Evolutionary conservation across 1,140 invertebrate species (phyloP).

Genomic region (Euwallacea similis): DNA sequence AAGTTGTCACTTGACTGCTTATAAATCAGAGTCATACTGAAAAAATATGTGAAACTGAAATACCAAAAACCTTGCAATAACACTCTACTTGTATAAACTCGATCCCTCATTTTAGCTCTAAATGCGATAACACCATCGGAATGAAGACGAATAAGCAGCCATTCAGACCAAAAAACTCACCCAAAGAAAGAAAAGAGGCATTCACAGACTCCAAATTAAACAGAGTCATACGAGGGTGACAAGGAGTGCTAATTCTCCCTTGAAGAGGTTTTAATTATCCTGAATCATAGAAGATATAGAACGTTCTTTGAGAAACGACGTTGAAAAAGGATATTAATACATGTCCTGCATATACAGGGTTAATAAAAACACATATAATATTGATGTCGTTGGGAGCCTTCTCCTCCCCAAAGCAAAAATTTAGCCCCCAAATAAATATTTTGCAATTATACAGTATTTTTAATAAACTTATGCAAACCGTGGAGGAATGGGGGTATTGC

Average conservation of each 20-base stretch:
- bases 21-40: too few species aligned
- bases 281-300: slow-evolving; percentile 37
- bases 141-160: not conserved
- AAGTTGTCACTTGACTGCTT: too few species aligned
- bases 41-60: not conserved
- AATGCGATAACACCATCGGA: slow-evolving; percentile 4
- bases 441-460: not conserved
- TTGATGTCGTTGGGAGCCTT: too few species aligned
- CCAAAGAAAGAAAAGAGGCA: slow-evolving; percentile 42
- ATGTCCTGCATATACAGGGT: too few species aligned
- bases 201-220: slow-evolving; percentile 64
- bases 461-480: not conserved
- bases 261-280: too few species aligned
- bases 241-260: slow-evolving; percentile 63
- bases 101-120: not conserved
- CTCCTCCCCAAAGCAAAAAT: too few species aligned
- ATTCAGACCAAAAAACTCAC: slow-evolving; percentile 1
- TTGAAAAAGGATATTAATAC: slow-evolving; percentile 17
- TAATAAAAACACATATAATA: too few species aligned
- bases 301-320: slow-evolving; percentile 37
- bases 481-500: not conserved
- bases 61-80: not conserved
- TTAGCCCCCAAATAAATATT: too few species aligned
- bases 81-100: not conserved
- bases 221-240: slow-evolving; percentile 66